Evolutionary conservation across 2,888 invertebrate species (phyloP).

Genomic region (Ichneumoninae sp.): DNA sequence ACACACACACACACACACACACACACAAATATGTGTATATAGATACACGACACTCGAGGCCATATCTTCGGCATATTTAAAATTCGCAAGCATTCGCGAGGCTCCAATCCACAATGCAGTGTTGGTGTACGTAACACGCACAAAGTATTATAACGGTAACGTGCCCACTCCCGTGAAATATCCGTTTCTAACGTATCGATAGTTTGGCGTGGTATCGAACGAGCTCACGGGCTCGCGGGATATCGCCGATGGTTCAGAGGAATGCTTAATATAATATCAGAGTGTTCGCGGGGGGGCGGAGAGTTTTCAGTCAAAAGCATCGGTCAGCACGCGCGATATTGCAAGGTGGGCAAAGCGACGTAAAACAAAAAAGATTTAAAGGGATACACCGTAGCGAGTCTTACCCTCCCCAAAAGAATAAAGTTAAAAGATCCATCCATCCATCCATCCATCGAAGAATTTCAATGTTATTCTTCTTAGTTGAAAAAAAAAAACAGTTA

Average conservation of each 20-base stretch:
- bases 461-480: not conserved
- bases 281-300: conserved; percentile 64
- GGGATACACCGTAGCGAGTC: not conserved
- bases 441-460: not conserved
- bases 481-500: too few species aligned
- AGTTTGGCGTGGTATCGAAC: conserved; percentile 78
- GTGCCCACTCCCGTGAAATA: conserved; percentile 68
- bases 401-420: too few species aligned
- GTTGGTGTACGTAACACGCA: conserved; percentile 14
- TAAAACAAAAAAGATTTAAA: conserved; percentile 26
- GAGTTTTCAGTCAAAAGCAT: conserved; percentile 74
- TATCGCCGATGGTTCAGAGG: conserved; percentile 71
- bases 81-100: conserved; percentile 69
- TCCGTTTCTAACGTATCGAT: conserved; percentile 80
- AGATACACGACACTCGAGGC: conserved; percentile 44
- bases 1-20: conserved; percentile 27
- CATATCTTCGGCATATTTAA: conserved; percentile 77
- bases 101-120: conserved; percentile 18
- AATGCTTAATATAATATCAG: conserved; percentile 82
- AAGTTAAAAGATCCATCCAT: not conserved
- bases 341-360: conserved; percentile 55
- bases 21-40: conserved; percentile 12
- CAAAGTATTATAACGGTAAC: conserved; percentile 55
- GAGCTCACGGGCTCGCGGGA: conserved; percentile 48
- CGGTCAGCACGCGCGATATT: conserved; percentile 73